Evolutionary conservation across 2,888 invertebrate genomes (phyloP), one percentile per base, ranked within the genome.

Genomic region (Cartodere bifasciata): DNA sequence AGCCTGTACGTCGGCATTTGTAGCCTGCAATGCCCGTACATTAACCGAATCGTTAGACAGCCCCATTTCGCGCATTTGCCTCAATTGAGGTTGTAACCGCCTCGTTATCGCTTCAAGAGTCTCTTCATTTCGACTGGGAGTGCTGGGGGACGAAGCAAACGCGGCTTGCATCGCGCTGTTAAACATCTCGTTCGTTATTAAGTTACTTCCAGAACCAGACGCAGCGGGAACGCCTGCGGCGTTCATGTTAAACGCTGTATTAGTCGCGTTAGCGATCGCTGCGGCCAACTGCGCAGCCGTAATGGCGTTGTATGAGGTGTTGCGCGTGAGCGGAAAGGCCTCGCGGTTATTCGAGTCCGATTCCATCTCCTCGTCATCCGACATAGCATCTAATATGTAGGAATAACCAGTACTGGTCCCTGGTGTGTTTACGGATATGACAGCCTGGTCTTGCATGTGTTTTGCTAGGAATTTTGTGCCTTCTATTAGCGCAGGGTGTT

Each of bases 31-130:
- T 3, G 88, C 92, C 43, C 84, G 75, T n/a, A 86, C 61, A 53
- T 91, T 91, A 29, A 82, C 65, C 2, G 73, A 70, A 50, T 90
- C 86, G 58, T 94, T 81, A 14, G 73, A 62, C 12, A 95, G 74
- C 0, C 94, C 94, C 73, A 94, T 81, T 54, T 92, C 91, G 42
- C 79, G 73, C 85, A 95, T 85, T 49, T 83, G 82, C 30, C 70
- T 68, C 39, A 85, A 59, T 46, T 81, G 79, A 2, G 67, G 61
- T 28, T 62, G 59, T 40, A 63, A 60, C 13, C 60, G 51, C 43
- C 55, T 49, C 37, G 41, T 56, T 45, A 57, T 45, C 23, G 28
- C 40, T 13, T 53, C 53, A 11, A 50, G 30, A 29, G 41, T 46
- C 25, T 44, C 45, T 9, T 40, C 44, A 31, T 31, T 34, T 17